These are phyloP conservation scores for Pampus argenteus DNA, from an alignment of 2,797 vertebrate species.

Conservation along the genomic window DNA sequence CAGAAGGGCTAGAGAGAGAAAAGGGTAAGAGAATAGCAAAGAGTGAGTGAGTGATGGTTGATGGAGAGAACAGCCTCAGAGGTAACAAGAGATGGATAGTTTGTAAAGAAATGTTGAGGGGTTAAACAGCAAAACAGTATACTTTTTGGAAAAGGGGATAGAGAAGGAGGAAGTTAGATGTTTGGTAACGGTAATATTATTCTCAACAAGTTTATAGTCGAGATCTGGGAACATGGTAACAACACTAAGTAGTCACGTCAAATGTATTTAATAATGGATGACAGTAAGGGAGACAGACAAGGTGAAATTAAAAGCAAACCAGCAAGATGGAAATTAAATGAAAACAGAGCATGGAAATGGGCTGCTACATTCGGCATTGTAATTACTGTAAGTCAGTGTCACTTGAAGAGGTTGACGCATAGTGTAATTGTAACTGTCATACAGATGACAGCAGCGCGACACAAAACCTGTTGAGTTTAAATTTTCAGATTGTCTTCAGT, in stretches of 20 bases:
- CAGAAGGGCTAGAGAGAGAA: slow-evolving; percentile 38
- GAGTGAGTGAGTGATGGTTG: slow-evolving; percentile 26
- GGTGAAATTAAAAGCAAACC: slow-evolving; percentile 29
- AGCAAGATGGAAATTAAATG: slow-evolving; percentile 49
- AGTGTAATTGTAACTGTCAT: slow-evolving; percentile 72
- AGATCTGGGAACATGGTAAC: neutral
- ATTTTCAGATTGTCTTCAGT: slow-evolving; percentile 74
- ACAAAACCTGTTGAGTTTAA: slow-evolving; percentile 68
- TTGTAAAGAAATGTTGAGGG: slow-evolving; percentile 38
- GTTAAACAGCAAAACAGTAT: slow-evolving; percentile 25
- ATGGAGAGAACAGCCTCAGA: slow-evolving; percentile 18
- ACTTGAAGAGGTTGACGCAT: slow-evolving; percentile 54
- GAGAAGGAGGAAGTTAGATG: neutral
- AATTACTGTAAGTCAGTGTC: slow-evolving; percentile 69
- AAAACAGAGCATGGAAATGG: slow-evolving; percentile 56
- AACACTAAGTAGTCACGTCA: no score
- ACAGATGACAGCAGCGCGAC: slow-evolving; percentile 58
- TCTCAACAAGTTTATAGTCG: neutral
- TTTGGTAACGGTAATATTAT: neutral
- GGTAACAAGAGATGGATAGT: slow-evolving; percentile 42
- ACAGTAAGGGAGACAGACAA: slow-evolving; percentile 5
- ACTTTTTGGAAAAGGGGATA: slow-evolving; percentile 18
- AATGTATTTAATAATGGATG: neutral
- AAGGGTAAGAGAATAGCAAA: slow-evolving; percentile 12
- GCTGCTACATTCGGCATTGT: slow-evolving; percentile 60